These are phyloP conservation scores for Molothrus ater DNA, from an alignment of 2,797 vertebrate genomes.

Conservation along the genomic window DNA sequence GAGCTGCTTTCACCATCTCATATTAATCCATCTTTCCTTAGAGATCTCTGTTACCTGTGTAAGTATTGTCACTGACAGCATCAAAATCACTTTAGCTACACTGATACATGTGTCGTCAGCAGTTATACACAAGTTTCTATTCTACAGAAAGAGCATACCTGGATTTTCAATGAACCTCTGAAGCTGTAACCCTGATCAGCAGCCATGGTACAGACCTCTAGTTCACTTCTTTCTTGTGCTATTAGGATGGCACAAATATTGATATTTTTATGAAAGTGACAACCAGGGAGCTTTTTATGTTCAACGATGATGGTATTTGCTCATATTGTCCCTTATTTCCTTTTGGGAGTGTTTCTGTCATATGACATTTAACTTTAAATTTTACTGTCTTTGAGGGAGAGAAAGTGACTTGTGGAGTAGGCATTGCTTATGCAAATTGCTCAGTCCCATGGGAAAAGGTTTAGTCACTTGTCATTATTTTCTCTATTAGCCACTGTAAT, in stretches of 20 bases:
- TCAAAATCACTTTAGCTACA: neutral
- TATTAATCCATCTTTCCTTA: neutral
- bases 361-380: neutral
- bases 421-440: constrained; percentile 1
- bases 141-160: neutral
- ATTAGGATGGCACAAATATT: neutral
- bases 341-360: neutral
- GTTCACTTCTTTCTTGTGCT: neutral
- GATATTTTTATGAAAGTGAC: neutral
- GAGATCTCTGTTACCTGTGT: neutral
- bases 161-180: neutral
- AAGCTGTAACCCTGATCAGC: neutral
- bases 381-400: neutral
- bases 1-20: neutral
- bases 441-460: neutral
- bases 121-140: neutral
- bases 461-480: constrained; percentile 20
- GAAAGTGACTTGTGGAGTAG: neutral
- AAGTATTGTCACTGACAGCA: neutral
- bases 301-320: neutral
- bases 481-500: neutral
- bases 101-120: neutral
- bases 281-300: neutral
- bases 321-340: neutral
- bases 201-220: neutral